These are phyloP conservation scores for Orthosia gothica DNA, from an alignment of 2,888 invertebrate genomes.

Conservation along the genomic window DNA sequence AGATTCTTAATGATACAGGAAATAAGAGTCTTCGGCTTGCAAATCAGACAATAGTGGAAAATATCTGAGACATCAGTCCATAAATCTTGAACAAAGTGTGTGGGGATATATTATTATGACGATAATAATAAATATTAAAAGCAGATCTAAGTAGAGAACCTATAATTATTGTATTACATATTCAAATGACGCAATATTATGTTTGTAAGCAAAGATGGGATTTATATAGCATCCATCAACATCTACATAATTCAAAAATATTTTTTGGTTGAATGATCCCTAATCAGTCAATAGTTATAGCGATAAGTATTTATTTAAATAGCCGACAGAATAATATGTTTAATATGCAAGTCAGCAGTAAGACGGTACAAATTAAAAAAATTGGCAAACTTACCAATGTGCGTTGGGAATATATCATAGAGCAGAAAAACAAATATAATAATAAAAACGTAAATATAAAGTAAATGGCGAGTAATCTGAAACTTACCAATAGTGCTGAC, in stretches of 20 bases:
- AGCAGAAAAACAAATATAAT: neutral
- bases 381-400: neutral
- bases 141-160: constrained; percentile 9
- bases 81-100: constrained; percentile 36
- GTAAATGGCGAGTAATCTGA: neutral
- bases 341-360: neutral
- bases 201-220: neutral
- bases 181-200: constrained; percentile 21
- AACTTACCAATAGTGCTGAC: constrained; percentile 96
- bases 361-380: neutral
- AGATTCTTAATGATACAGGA: constrained; percentile 43
- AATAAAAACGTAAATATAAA: neutral
- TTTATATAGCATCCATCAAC: neutral
- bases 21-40: constrained; percentile 38
- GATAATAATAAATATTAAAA: constrained; percentile 43
- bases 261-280: too few species aligned
- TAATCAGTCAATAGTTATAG: neutral
- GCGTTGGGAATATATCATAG: too few species aligned
- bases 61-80: constrained; percentile 22
- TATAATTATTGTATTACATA: constrained; percentile 14
- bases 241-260: neutral
- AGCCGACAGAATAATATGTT: neutral
- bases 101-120: neutral
- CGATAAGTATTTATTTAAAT: neutral
- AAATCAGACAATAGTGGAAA: constrained; percentile 47